Conservation (phyloP, 1,140 invertebrate genomes). For the Atta texana region DNA sequence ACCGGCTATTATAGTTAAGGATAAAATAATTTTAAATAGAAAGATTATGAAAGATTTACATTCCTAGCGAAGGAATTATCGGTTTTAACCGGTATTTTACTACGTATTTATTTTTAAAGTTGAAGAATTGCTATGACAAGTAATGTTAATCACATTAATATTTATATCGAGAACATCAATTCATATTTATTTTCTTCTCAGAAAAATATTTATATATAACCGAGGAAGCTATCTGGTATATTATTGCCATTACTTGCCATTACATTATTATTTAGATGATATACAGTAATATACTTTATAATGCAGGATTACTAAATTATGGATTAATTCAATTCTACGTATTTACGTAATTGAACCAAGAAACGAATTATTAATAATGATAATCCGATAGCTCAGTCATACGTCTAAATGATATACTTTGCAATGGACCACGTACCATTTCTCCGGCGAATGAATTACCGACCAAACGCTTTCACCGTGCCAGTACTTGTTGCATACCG, state of each 20-base stretch:
- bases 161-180: not conserved
- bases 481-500: slow-evolving; percentile 48
- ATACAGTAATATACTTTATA: not conserved
- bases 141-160: not conserved
- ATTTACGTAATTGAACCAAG: slow-evolving; percentile 6
- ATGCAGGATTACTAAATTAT: not conserved
- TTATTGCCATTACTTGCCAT: too few relatives aligned
- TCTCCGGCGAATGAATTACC: slow-evolving; percentile 24
- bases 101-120: slow-evolving; percentile 9
- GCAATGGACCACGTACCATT: slow-evolving; percentile 37
- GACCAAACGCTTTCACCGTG: slow-evolving; percentile 41
- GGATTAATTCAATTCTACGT: not conserved
- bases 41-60: slow-evolving; percentile 30
- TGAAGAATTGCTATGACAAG: not conserved
- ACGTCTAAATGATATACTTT: slow-evolving; percentile 6
- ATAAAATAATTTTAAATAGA: not conserved
- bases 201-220: not conserved
- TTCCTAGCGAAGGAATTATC: slow-evolving; percentile 15
- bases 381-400: slow-evolving; percentile 20
- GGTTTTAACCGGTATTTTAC: not conserved
- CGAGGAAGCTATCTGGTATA: not conserved
- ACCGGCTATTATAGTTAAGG: slow-evolving; percentile 22
- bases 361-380: slow-evolving; percentile 9
- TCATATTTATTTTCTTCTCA: not conserved
- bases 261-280: too few relatives aligned